These are phyloP conservation scores for Papilio gigon DNA, from an alignment of 2,888 invertebrate genomes.

Conservation along the genomic window DNA sequence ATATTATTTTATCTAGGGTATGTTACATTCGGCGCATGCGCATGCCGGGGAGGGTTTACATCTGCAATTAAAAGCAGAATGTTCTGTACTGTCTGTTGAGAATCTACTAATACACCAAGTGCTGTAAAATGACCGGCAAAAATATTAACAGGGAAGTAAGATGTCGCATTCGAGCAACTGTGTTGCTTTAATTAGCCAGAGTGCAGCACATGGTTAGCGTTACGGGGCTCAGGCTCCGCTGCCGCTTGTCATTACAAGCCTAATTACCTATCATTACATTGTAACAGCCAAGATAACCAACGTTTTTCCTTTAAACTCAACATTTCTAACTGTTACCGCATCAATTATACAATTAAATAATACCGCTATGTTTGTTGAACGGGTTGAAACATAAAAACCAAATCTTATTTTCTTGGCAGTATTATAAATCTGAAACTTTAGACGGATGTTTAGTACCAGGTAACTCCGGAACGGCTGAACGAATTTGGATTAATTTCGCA, in stretches of 20 bases:
- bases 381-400: neutral
- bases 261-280: constrained; percentile 45
- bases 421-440: neutral
- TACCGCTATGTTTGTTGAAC: constrained; percentile 1
- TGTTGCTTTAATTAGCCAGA: constrained; percentile 31
- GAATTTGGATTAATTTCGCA: neutral
- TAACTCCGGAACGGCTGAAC: neutral
- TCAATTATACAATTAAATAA: constrained; percentile 6
- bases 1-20: neutral
- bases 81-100: neutral
- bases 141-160: constrained; percentile 17
- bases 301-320: constrained; percentile 14
- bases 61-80: neutral
- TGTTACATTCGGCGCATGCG: too few species aligned
- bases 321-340: constrained; percentile 6
- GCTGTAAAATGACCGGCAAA: constrained; percentile 11
- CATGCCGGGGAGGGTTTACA: too few species aligned
- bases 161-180: constrained; percentile 27
- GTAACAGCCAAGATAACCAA: constrained; percentile 24
- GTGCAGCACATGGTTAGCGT: constrained; percentile 45
- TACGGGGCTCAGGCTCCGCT: constrained; percentile 45
- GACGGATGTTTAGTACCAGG: neutral
- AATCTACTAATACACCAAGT: constrained; percentile 5
- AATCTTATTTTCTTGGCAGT: neutral
- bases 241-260: constrained; percentile 49